These are phyloP conservation scores for Clavelina lepadiformis DNA, from an alignment of 23 tunicate species.

Conservation along the genomic window DNA sequence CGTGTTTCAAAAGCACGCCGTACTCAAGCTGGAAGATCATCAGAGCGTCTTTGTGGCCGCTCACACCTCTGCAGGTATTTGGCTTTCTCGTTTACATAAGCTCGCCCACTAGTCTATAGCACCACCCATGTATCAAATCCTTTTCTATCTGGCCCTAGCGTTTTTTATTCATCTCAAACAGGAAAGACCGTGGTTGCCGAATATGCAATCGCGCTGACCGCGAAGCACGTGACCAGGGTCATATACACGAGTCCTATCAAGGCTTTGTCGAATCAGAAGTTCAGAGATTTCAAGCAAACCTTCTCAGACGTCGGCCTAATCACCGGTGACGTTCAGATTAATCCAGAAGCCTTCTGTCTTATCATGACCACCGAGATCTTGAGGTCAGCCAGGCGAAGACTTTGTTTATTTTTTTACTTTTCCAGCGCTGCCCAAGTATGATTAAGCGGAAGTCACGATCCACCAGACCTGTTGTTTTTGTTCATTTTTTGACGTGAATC, in stretches of 20 bases:
- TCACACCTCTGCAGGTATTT: conserved; percentile 95
- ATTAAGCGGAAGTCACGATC: too few relatives aligned
- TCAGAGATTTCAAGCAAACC: conserved; percentile 90
- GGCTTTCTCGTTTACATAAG: neutral
- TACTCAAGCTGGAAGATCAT: conserved; percentile 68
- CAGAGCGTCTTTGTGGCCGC: conserved; percentile 96
- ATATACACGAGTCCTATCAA: conserved; percentile 96
- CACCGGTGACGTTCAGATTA: conserved; percentile 94
- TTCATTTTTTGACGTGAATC: too few relatives aligned
- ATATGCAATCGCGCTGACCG: conserved; percentile 90
- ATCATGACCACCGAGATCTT: conserved; percentile 99
- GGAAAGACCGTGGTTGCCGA: conserved; percentile 98
- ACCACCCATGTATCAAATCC: too few relatives aligned
- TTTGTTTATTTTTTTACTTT: neutral
- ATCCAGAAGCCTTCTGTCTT: conserved; percentile 91
- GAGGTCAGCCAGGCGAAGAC: conserved; percentile 29
- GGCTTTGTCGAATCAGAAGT: conserved; percentile 96
- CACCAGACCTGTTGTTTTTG: too few relatives aligned
- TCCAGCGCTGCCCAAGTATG: neutral
- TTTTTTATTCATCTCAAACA: conserved; percentile 1
- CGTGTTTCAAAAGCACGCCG: conserved; percentile 88
- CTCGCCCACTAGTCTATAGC: neutral
- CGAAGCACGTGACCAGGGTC: conserved; percentile 94
- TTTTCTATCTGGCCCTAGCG: too few relatives aligned
- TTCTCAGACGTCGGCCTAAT: conserved; percentile 89